Percentiles rank a stretch among this genome's conserved stretches.
phyloP scores from a whole-genome alignment of 2,113 vertebrate species.

The Bufo gargarizans region DNA sequence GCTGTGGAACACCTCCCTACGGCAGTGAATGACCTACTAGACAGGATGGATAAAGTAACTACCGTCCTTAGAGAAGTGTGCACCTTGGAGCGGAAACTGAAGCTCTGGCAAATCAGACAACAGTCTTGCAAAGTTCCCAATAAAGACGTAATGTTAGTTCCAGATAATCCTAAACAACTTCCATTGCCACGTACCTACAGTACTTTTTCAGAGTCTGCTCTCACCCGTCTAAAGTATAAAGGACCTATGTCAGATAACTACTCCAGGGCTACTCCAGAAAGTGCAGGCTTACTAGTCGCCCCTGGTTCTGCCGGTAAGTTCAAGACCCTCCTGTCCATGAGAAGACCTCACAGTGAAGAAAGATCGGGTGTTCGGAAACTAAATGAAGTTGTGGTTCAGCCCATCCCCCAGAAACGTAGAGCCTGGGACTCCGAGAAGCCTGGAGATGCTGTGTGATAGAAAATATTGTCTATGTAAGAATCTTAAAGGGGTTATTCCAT shows the following conservation, averaged over 20 bases:
- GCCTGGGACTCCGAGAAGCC: constrained; percentile 73
- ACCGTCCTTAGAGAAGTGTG: constrained; percentile 69
- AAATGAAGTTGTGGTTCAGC: constrained; percentile 39
- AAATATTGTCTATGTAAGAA: not conserved
- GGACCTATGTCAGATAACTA: constrained; percentile 19
- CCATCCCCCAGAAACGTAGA: constrained; percentile 73
- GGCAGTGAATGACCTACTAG: constrained; percentile 66
- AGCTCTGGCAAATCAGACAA: constrained; percentile 59
- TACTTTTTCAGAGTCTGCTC: constrained; percentile 67
- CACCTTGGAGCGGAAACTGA: constrained; percentile 69
- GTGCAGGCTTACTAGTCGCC: constrained; percentile 66
- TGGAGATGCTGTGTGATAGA: constrained; percentile 5
- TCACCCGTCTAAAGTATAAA: constrained; percentile 28
- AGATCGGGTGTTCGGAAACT: constrained; percentile 55
- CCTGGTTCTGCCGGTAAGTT: constrained; percentile 71
- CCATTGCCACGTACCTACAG: constrained; percentile 57
- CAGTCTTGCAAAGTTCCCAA: not conserved
- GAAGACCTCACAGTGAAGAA: constrained; percentile 72
- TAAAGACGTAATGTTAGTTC: constrained; percentile 7
- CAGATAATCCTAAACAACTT: not conserved
- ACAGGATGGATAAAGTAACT: constrained; percentile 73
- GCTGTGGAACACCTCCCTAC: constrained; percentile 72
- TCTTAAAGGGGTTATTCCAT: no score
- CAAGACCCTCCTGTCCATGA: constrained; percentile 58
- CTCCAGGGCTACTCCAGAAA: not conserved